Percentiles rank a stretch among this genome's conserved stretches.
These are phyloP conservation scores for Mareca penelope DNA, from an alignment of 2,797 vertebrate genomes.

Conservation along the genomic window DNA sequence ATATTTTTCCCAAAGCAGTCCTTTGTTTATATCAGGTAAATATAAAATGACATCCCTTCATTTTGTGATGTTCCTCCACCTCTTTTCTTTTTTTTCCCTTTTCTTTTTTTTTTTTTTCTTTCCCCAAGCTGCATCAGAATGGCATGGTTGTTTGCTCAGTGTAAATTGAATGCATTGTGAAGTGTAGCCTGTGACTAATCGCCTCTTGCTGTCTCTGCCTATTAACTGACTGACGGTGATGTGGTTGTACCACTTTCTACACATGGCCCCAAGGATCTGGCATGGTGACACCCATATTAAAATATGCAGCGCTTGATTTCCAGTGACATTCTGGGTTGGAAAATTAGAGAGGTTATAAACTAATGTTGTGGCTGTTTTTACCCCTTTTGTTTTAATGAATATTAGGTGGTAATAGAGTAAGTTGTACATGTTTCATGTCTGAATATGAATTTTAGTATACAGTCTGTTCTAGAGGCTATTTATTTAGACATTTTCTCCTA, in stretches of 20 bases:
- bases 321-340: neutral
- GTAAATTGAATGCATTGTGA: constrained; percentile 48
- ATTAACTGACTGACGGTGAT: constrained; percentile 52
- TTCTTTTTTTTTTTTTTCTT: neutral
- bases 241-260: constrained; percentile 30
- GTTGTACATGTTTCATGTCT: neutral
- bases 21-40: constrained; percentile 16
- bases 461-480: neutral
- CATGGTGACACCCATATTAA: neutral
- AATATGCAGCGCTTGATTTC: constrained; percentile 11
- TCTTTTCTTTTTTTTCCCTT: neutral
- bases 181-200: constrained; percentile 68
- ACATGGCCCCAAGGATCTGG: neutral
- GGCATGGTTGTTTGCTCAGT: neutral
- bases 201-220: constrained; percentile 52
- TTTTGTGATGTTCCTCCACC: neutral
- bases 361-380: neutral
- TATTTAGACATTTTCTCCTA: neutral
- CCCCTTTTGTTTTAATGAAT: neutral
- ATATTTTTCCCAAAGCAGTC: neutral
- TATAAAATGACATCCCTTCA: constrained; percentile 8
- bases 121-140: neutral
- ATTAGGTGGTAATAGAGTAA: neutral
- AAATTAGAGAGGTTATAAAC: neutral
- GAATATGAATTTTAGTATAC: neutral